Base-by-base conservation (phyloP, 2,888 invertebrate genomes). In the Lepeophtheirus nordmannii region DNA sequence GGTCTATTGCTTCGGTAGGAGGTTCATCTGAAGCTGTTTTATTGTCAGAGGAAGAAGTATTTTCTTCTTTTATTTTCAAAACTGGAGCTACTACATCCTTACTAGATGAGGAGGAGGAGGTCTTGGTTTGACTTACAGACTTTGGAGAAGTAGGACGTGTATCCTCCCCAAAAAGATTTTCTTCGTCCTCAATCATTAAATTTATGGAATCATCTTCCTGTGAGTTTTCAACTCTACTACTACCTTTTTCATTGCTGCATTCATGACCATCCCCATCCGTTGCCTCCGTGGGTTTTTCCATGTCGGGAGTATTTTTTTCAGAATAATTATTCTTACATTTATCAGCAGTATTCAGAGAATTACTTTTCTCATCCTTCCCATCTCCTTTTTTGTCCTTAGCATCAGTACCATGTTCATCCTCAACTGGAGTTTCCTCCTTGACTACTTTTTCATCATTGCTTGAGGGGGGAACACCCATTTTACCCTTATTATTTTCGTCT, bases 131-230 rank as follows among this genome's bases (percentile, higher is more conserved):
- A 14, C 17, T 46, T 14, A 3, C 2, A 60, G 71, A 69, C 53
- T 68, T 67, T 20, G 70, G 69, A 17, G 71, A 68, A 39, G 3
- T n/a, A 5, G 30, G 20, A 23, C 38, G 65, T 63, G 20, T 67
- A 66, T 11, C 56, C 1, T 62, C 62, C 14, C 56, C 66, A 53
- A 87, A 80, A 68, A 87, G 79, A 77, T 82, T 80, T 72, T 82
- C 82, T 75, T 87, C 87, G 76, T 86, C 87, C 56, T 85, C 87
- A 74, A 87, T 82, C 68, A 86, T 86, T 71, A 87, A 78, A 74
- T 87, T 86, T 67, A 87, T 84, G 46, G 86, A 86, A 76, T 87
- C 87, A 72, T 87, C 87, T 70, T 67, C 68, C 14, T 58, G 65
- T 14, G 60, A 65, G 57, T 37, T 39, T 17, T 65, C 65, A 30